Conservation (phyloP, 2,113 vertebrate species). For the Nesospiza acunhae region DNA sequence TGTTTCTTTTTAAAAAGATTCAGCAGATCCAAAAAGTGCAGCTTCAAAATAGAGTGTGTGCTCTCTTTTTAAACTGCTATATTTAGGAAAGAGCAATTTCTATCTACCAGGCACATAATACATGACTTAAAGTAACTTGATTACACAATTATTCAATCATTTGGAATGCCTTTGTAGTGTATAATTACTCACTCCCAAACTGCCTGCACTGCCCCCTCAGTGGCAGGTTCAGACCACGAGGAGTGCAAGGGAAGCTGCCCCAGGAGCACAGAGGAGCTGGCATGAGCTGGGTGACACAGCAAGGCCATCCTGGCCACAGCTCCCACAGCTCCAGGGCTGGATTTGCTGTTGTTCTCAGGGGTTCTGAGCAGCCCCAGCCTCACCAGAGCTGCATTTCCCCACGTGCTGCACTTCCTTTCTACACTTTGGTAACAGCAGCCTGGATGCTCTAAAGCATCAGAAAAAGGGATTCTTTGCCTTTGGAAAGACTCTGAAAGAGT, state of each 20-base stretch:
- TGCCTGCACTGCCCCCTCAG: background rate
- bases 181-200: constrained; percentile 52
- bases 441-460: background rate
- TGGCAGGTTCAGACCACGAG: background rate
- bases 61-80: constrained; percentile 17
- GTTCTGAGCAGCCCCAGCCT: background rate
- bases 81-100: constrained; percentile 59
- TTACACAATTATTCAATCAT: constrained; percentile 67
- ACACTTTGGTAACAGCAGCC: background rate
- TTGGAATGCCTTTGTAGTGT: constrained; percentile 60
- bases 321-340: background rate
- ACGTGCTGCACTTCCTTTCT: accelerated
- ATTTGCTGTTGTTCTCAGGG: accelerated
- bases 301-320: background rate
- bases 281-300: background rate
- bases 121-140: constrained; percentile 65
- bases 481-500: background rate
- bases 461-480: background rate
- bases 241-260: background rate
- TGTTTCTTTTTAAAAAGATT: background rate
- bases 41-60: background rate
- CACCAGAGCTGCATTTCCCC: background rate
- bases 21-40: background rate
- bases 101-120: constrained; percentile 58
- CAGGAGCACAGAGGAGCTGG: background rate